Percentiles rank a stretch among this genome's conserved stretches.
phyloP scores from a whole-genome alignment of 2,888 invertebrate species.

The Pollenia griseotomentosa region DNA sequence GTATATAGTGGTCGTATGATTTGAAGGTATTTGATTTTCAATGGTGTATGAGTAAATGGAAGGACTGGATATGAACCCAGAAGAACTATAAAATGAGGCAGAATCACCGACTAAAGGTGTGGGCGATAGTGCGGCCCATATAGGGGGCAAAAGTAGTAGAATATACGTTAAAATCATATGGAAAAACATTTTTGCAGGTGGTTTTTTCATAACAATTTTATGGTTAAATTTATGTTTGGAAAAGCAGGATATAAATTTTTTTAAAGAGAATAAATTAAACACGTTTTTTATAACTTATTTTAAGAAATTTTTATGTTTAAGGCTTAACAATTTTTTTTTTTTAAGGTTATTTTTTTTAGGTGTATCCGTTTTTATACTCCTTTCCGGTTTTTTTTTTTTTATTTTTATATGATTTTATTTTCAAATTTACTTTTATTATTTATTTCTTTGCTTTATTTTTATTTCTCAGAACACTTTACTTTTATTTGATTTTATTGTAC shows the following conservation, averaged over 20 bases:
- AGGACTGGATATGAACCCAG: constrained; percentile 81
- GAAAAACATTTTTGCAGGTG: constrained; percentile 67
- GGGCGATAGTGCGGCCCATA: constrained; percentile 68
- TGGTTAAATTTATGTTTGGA: background rate
- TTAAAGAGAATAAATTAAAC: background rate
- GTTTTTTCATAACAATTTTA: constrained; percentile 58
- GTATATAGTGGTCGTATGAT: constrained; percentile 65
- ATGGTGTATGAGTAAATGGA: constrained; percentile 80
- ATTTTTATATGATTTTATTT: constrained; percentile 31
- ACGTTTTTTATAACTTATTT: constrained; percentile 23
- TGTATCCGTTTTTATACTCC: constrained; percentile 32
- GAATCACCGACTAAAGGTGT: constrained; percentile 56
- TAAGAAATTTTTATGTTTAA: background rate
- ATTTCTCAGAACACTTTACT: constrained; percentile 75
- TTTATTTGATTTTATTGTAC: constrained; percentile 71
- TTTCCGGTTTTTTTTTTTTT: constrained; percentile 53
- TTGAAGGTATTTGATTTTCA: constrained; percentile 76
- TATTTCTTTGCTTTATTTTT: constrained; percentile 45
- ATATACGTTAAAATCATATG: constrained; percentile 18
- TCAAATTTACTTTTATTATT: background rate
- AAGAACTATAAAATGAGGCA: constrained; percentile 72
- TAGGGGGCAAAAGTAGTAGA: constrained; percentile 32
- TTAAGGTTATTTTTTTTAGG: background rate
- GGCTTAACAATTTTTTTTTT: constrained; percentile 3
- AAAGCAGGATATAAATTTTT: background rate